A percentile compares a stretch with the other conserved stretches of the same genome.
phyloP scores from a whole-genome alignment of 1,140 invertebrate genomes.

The Macrobrachium nipponense region DNA sequence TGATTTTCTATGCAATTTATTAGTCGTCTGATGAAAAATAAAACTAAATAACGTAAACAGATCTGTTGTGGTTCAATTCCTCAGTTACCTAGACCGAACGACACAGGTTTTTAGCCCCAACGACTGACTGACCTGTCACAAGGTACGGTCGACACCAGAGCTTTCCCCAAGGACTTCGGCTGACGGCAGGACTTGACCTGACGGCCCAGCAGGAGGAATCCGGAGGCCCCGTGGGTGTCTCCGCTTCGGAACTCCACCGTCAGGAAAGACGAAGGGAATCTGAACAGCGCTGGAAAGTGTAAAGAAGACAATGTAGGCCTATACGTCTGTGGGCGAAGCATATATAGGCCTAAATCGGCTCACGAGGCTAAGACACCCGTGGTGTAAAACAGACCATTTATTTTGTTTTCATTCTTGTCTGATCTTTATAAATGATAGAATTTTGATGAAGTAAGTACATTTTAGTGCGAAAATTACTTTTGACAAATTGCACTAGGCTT shows the following conservation, averaged over 20 bases:
- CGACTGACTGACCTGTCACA: constrained; percentile 33
- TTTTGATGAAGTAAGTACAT: no score
- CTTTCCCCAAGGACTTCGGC: constrained; percentile 24
- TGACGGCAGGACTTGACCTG: constrained; percentile 43
- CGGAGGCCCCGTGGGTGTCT: constrained; percentile 30
- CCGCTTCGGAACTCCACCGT: constrained; percentile 48
- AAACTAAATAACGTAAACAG: neutral
- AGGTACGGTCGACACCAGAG: constrained; percentile 15
- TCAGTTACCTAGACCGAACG: neutral
- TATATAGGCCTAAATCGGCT: no score
- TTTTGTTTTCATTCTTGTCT: no score
- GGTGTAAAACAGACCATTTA: no score
- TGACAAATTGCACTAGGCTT: no score
- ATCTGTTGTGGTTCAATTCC: neutral
- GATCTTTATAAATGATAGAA: no score
- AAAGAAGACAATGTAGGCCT: neutral
- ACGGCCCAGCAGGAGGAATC: constrained; percentile 39
- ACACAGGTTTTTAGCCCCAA: no score
- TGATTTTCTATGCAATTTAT: no score
- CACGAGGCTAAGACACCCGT: no score
- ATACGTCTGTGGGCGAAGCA: no score
- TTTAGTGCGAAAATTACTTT: no score
- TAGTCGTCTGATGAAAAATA: no score
- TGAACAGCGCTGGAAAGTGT: constrained; percentile 30
- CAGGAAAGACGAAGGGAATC: constrained; percentile 37